Base-by-base conservation (phyloP, 2,113 vertebrate species). In the Ranitomeya variabilis region DNA sequence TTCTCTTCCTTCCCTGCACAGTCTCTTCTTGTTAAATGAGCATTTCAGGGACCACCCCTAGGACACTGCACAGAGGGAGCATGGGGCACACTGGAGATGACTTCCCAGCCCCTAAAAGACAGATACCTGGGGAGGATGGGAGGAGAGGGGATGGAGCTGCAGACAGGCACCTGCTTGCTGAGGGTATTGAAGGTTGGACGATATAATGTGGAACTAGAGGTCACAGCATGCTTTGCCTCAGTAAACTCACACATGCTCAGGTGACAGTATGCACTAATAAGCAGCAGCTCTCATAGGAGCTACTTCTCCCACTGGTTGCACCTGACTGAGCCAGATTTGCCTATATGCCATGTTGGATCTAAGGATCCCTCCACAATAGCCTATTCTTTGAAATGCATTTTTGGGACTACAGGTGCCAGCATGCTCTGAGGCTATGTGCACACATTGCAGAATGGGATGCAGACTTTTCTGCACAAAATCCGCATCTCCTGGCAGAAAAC, bases 31-130 rank as follows among this genome's bases (percentile, higher is more conserved):
- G 83, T 62, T 83, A 76, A 83, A 88, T 74, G 80, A 83, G 80
- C 69, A 77, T 77, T 64, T 81, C n/a, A 89, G 71, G 87, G 80
- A 84, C 87, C 87, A 83, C 87, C 87, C 81, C 79, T 60, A 73
- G 26, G 23, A 81, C 78, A 76, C 14, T 51, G 37, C 73, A 54
- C 64, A 80, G 66, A 15, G 67, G 59, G 12, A 83, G 21, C 55
- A 60, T 71, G 19, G n/a, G 23, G n/a, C 23, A 19, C 11, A 45
- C 78, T 80, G 79, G 69, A 37, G n/a, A 74, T 88, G 79, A 59
- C 67, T 88, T 74, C 86, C 62, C 86, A 82, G 77, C 78, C 81
- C 79, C 54, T 60, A 59, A 18, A 52, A 83, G 66, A 83, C 62
- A 21, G 59, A 45, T 45, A 45, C 37, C 37, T 71, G n/a, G 15